Evolutionary conservation across 2,113 vertebrate species (phyloP).

Genomic region (Typhlomys cinereus): DNA sequence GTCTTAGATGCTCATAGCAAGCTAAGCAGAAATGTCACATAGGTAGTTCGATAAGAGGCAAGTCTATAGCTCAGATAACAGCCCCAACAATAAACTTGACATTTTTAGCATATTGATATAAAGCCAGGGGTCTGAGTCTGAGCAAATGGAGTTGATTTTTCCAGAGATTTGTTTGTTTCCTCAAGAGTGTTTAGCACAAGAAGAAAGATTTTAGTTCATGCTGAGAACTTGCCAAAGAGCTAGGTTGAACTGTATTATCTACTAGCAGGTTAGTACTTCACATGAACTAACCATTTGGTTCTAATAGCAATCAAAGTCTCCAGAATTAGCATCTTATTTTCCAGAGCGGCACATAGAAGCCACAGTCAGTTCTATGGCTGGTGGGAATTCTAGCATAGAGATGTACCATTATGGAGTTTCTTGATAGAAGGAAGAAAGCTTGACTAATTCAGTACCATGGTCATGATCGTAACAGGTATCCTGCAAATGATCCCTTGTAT

Average conservation of each 20-base stretch:
- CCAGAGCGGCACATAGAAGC: neutral
- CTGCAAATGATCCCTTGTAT: neutral
- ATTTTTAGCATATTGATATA: neutral
- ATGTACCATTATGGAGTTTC: neutral
- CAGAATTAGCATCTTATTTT: neutral
- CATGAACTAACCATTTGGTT: neutral
- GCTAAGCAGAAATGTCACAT: neutral
- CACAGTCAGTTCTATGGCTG: neutral
- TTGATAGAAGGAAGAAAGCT: neutral
- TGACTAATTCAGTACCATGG: neutral
- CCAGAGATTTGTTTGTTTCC: neutral
- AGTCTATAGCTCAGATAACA: neutral
- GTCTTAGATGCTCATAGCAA: neutral
- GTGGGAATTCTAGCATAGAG: neutral
- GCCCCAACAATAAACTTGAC: neutral
- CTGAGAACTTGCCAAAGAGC: neutral
- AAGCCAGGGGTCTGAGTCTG: neutral
- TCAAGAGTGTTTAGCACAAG: neutral
- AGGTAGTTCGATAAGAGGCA: neutral
- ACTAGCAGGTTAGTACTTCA: neutral
- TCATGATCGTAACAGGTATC: neutral
- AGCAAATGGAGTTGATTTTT: neutral
- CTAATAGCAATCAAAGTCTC: neutral
- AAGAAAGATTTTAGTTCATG: neutral
- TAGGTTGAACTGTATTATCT: neutral